Conservation (phyloP, 2,113 vertebrate species). For the Caranx melampygus region DNA sequence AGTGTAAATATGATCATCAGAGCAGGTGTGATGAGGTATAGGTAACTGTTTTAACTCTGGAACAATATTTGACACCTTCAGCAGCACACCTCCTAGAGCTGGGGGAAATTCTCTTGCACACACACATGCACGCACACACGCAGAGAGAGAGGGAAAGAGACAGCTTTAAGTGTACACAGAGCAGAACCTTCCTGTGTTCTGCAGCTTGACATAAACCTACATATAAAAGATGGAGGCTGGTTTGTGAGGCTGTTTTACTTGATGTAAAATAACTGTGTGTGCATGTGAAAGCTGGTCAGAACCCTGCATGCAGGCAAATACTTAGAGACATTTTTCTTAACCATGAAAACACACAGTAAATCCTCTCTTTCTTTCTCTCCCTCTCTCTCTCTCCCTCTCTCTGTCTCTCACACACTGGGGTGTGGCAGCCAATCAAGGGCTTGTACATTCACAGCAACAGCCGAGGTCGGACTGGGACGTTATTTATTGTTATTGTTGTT, state of each 20-base stretch:
- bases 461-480: constrained; percentile 54
- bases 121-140: not conserved
- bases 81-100: not conserved
- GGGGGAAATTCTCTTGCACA: not conserved
- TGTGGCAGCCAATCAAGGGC: constrained; percentile 57
- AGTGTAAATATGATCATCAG: not conserved
- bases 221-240: not conserved
- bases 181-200: constrained; percentile 10
- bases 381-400: not conserved
- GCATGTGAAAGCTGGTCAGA: not conserved
- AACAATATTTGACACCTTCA: not conserved
- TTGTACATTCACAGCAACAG: constrained; percentile 58
- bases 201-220: not conserved
- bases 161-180: not conserved
- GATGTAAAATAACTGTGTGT: not conserved
- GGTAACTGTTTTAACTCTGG: not conserved
- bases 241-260: not conserved
- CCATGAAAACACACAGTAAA: constrained; percentile 38
- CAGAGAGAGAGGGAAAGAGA: not conserved
- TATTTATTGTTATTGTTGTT: constrained; percentile 71
- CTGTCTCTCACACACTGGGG: constrained; percentile 19
- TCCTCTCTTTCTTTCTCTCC: not conserved
- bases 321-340: constrained; percentile 37
- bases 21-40: not conserved
- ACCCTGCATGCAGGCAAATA: not conserved